These are phyloP conservation scores for Harpagus bidentatus DNA, from an alignment of 2,113 vertebrate species.

Conservation along the genomic window DNA sequence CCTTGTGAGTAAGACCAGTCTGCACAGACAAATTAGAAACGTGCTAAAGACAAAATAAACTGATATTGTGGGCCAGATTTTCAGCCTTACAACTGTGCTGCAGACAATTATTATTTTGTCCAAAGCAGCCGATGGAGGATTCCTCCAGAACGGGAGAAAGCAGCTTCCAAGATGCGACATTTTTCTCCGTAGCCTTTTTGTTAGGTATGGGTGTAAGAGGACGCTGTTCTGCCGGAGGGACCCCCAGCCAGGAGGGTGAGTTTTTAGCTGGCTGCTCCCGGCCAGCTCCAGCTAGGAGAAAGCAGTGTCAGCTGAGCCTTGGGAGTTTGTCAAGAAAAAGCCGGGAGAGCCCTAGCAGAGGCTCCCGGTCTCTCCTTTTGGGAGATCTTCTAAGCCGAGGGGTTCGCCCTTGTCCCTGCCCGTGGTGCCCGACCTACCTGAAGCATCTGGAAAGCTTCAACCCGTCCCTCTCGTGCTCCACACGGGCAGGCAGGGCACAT, in stretches of 20 bases:
- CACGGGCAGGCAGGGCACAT: not conserved
- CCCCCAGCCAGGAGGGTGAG: not conserved
- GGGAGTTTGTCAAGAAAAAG: not conserved
- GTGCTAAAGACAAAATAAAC: slow-evolving; percentile 73
- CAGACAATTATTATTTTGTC: not conserved
- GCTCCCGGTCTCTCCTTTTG: fast-evolving
- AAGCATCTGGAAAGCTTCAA: not conserved
- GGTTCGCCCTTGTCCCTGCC: fast-evolving
- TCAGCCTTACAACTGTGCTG: not conserved
- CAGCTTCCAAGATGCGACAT: not conserved
- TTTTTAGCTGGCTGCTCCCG: not conserved
- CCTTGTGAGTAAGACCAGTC: slow-evolving; percentile 71
- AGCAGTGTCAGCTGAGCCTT: not conserved
- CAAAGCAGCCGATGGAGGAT: not conserved
- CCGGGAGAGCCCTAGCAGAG: not conserved
- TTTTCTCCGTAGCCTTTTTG: not conserved
- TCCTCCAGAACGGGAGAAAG: not conserved
- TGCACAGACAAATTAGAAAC: slow-evolving; percentile 73
- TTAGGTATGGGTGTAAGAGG: not conserved
- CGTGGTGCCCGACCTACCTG: not conserved
- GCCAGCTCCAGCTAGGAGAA: not conserved
- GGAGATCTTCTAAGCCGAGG: not conserved
- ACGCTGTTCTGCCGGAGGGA: not conserved
- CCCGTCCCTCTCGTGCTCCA: fast-evolving
- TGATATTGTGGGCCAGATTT: slow-evolving; percentile 33